A percentile compares a stretch with the other conserved stretches of the same genome.
phyloP scores from a whole-genome alignment of 2,113 vertebrate genomes.

The rat (Rattus norvegicus) region GRCr8 NC_086039.1:62201501-62202000 shows the following conservation, averaged over 20 bases:
- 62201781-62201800: constrained; percentile 52
- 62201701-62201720: constrained; percentile 34
- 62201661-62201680: not conserved
- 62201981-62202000: constrained; percentile 79
- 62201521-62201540: constrained; percentile 4
- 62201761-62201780: constrained; percentile 20
- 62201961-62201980: constrained; percentile 81
- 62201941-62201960: constrained; percentile 82
- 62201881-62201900: constrained; percentile 73
- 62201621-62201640: constrained; percentile 1
- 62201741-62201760: not conserved
- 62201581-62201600: not conserved
- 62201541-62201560: constrained; percentile 50
- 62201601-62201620: not conserved
- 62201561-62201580: constrained; percentile 18
- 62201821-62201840: constrained; percentile 40
- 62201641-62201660: constrained; percentile 33
- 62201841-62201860: constrained; percentile 67
- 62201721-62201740: constrained; percentile 49
- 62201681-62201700: constrained; percentile 49
- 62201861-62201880: constrained; percentile 60
- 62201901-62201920: constrained; percentile 61
- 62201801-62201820: constrained; percentile 58
- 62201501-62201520: not conserved
- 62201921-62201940: constrained; percentile 53